Base-by-base conservation (phyloP, 2,888 invertebrate species). In the Axea sp. region DNA sequence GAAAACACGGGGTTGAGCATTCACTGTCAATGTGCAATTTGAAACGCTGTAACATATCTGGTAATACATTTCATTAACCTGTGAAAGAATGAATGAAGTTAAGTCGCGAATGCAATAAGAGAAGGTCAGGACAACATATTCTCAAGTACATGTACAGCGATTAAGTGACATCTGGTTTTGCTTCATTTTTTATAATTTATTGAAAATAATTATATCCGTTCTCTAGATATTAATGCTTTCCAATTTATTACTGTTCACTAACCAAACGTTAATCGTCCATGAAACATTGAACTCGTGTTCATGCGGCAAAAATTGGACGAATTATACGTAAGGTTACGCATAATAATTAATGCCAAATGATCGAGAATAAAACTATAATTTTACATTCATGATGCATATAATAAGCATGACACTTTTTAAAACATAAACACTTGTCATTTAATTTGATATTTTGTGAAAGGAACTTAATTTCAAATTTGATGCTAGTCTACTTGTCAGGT, bases 11-110 rank as follows among this genome's bases (percentile, higher is more conserved):
- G 43, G 35, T 41, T 71, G 45, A 69, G 65, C 69, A 65, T 69
- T 74, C 59, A 59, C 53, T 69, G 53, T 55, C 53, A 64, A 45
- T 35, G 43, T 49, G 73, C 31, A 69, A 74, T 47, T 69, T 24
- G 69, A 74, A 65, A 45, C 69, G 47, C 19, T 59, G 55, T 26
- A 65, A 64, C 37, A 26, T 69, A 69, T 62, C 62, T 59, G 53
- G 60, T 69, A 59, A 71, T 65, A 65, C 65, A 60, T 67, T 60
- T 60, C 64, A 67, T 75, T 71, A 65, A 60, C 59, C 69, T 37
- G 41, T 33, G 57, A 62, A 74, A 55, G 68, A 68, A 74, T 74
- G 69, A 74, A 74, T 69, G 74, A 65, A 74, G 64, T 51, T 49
- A 60, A 73, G 73, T 73, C 69, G 57, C 57, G 69, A 69, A 45